These are phyloP conservation scores for Scelioninae gen. 2 DNA, from an alignment of 2,888 invertebrate genomes.

Conservation along the genomic window DNA sequence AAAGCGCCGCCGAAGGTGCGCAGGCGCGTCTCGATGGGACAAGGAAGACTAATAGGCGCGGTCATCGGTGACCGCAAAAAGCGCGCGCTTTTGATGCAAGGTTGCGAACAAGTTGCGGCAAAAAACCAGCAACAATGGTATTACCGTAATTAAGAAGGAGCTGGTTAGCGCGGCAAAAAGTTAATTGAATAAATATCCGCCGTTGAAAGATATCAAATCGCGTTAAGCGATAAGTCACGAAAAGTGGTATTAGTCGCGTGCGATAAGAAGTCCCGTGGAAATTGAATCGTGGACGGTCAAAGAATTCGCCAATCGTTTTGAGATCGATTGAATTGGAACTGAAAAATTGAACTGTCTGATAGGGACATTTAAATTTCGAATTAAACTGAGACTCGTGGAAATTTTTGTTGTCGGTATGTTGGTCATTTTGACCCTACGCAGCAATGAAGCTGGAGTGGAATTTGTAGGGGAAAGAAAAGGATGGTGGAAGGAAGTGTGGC, in stretches of 20 bases:
- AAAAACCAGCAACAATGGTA: slow-evolving; percentile 28
- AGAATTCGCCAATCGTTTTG: neutral
- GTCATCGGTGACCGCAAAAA: slow-evolving; percentile 18
- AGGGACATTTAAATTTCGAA: no score
- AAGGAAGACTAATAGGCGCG: slow-evolving; percentile 34
- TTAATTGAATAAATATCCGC: slow-evolving; percentile 42
- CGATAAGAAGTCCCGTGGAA: neutral
- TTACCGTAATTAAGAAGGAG: slow-evolving; percentile 27
- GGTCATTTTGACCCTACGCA: no score
- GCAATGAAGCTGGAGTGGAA: no score
- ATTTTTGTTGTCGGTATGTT: no score
- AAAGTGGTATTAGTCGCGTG: slow-evolving; percentile 6
- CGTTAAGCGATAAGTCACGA: slow-evolving; percentile 13
- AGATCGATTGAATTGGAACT: neutral
- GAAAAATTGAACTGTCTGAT: no score
- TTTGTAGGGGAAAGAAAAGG: no score
- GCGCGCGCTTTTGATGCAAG: slow-evolving; percentile 33
- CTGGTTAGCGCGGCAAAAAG: slow-evolving; percentile 31
- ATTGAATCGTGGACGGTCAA: slow-evolving; percentile 1
- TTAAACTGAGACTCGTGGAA: no score
- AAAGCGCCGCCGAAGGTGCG: slow-evolving; percentile 29
- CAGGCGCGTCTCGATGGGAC: slow-evolving; percentile 19
- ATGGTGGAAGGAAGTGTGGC: no score
- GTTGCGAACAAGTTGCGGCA: slow-evolving; percentile 24
- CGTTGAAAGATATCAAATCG: slow-evolving; percentile 23